phyloP scores from a whole-genome alignment of 2,888 invertebrate genomes.

The Adelognathus sp. region DNA sequence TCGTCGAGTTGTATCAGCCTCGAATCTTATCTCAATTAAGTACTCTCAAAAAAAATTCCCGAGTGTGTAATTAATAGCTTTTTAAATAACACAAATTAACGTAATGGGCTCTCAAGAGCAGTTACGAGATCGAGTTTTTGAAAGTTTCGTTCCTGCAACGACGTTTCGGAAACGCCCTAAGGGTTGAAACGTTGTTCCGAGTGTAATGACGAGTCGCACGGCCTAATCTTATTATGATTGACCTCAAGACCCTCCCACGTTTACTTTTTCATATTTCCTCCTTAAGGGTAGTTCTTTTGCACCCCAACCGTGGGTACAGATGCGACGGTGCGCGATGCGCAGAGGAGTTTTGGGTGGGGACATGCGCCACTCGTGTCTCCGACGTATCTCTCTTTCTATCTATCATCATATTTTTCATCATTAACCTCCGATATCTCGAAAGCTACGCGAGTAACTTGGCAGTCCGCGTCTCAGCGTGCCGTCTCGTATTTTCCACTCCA shows the following conservation, averaged over 20 bases:
- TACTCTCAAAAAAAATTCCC: not conserved
- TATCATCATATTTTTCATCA: no score
- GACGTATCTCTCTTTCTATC: no score
- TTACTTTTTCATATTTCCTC: not conserved
- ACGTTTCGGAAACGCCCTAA: constrained; percentile 16
- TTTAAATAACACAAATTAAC: not conserved
- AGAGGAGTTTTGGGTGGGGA: no score
- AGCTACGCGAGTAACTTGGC: no score
- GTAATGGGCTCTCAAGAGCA: not conserved
- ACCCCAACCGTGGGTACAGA: no score
- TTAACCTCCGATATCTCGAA: no score
- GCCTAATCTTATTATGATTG: not conserved
- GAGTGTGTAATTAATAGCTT: constrained; percentile 14
- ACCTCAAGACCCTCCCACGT: not conserved
- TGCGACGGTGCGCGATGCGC: no score
- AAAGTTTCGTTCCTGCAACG: constrained; percentile 9
- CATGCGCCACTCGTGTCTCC: no score
- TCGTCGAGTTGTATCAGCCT: not conserved
- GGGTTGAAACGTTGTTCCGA: constrained; percentile 7
- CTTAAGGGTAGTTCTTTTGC: no score
- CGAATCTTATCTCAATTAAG: constrained; percentile 25
- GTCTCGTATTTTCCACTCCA: no score
- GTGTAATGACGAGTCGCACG: not conserved
- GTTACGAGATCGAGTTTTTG: constrained; percentile 31
- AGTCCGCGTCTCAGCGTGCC: no score